Base-by-base conservation (phyloP, 2,797 vertebrate species). In the Sebastes trivittatus region DNA sequence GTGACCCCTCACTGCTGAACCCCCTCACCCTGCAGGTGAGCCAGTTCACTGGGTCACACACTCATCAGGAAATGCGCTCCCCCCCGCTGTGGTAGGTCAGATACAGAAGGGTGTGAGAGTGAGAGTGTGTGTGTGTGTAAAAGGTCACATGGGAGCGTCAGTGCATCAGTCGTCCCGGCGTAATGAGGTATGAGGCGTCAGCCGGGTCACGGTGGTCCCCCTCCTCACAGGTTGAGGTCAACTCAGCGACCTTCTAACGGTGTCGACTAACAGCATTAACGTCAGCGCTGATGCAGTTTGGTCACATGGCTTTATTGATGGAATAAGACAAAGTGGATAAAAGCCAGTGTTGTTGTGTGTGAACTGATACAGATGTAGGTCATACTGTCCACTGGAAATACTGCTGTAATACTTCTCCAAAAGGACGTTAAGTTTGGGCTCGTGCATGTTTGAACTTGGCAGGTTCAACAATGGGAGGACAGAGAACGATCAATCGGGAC, bases 101-200 rank as follows among this genome's bases (percentile, higher is more conserved):
- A 56, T 7, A 4, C 22, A 67, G 34, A 56, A 29, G 38, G 58
- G 55, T 30, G 36, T 59, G 68, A 23, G 18, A 34, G 77, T n/a
- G 46, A 34, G 58, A 10, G 25, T 27, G 73, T 7, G 56, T 38
- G 22, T 66, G 66, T 55, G 69, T 38, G 32, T 58, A 2, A 54
- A 58, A 52, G 70, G 74, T 80, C 80, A 75, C 67, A 66, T 16
- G 46, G 59, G 77, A 74, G 32, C 34, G 10, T 74, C 14, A 1
- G 64, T 18, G 77, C 38, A 27, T 65, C 56, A 14, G 64, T 30
- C 3, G 13, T 65, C 58, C 18, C 30, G 49, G 6, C 14, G 74
- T 84, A 65, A 86, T 62, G 76, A 84, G 67, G 62, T 58, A 11
- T 20, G 78, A 75, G 73, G 73, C 1, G 38, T 68, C 69, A 55